phyloP scores from a whole-genome alignment of 2,888 invertebrate genomes.

The Papilio demoleus region DNA sequence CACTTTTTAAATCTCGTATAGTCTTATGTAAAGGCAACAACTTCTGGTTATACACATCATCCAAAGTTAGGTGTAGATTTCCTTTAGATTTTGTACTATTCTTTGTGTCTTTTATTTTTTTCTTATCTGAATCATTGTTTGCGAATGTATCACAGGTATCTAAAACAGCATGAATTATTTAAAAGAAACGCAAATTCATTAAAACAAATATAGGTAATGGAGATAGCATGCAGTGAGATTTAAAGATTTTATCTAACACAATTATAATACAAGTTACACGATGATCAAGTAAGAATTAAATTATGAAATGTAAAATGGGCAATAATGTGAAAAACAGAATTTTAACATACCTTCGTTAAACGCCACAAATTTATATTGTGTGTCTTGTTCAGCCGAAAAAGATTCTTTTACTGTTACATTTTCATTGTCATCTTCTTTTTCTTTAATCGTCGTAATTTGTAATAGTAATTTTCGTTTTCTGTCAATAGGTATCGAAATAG shows the following conservation, averaged over 20 bases:
- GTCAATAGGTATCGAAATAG: conserved; percentile 61
- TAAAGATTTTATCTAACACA: too few relatives aligned
- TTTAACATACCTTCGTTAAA: conserved; percentile 14
- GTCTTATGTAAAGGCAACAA: conserved; percentile 64
- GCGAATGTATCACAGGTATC: neutral
- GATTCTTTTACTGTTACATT: conserved; percentile 9
- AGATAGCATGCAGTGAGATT: neutral
- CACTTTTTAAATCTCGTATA: conserved; percentile 60
- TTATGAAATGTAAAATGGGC: too few relatives aligned
- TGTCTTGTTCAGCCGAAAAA: neutral
- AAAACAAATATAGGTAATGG: neutral
- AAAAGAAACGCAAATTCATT: neutral
- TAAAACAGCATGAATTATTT: conserved; percentile 19
- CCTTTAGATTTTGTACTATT: conserved; percentile 26
- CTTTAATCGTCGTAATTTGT: conserved; percentile 49
- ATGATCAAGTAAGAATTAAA: too few relatives aligned
- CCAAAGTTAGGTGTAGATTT: conserved; percentile 45
- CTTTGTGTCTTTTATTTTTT: conserved; percentile 17
- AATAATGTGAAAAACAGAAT: neutral
- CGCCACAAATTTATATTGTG: conserved; percentile 14
- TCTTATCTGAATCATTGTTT: conserved; percentile 37
- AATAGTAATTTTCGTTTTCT: conserved; percentile 56
- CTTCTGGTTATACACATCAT: conserved; percentile 59
- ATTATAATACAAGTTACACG: too few relatives aligned
- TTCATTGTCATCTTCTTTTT: conserved; percentile 8